Evolutionary conservation across 2,888 invertebrate genomes (phyloP), one percentile per base, ranked within the genome.

Genomic region (Isoperla grammatica): DNA sequence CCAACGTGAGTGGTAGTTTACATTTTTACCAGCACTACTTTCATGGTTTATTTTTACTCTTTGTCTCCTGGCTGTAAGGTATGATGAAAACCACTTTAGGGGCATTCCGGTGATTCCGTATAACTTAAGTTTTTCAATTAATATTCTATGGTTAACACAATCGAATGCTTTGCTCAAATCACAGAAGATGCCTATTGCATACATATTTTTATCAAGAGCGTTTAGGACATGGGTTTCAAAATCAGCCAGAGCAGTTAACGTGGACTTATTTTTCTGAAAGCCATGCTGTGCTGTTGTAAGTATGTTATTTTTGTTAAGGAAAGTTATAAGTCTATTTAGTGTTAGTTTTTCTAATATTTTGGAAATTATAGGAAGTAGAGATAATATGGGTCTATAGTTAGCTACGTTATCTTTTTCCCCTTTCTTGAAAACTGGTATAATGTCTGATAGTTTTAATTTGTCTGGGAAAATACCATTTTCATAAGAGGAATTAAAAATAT

Each of bases 141-240:
- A 46, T 17, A 59, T 46, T n/a, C 12, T n/a, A 35, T 56, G 59
- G 35, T 56, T 40, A 1, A 62, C 62, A 2, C 50, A 59, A 40
- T 62, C 62, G 39, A 62, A 62, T 9, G 62, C 62, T 39, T 62
- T 62, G 6, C 22, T 46, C 15, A 59, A 35, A 23, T 62, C 62
- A 19, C 50, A 45, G 23, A 50, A 61, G 12, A 61, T 39, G 11
- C 46, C 59, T 22, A 55, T 12, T 5, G 29, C 40, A 20, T 37
- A 40, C n/a, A 29, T 45, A 17, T 53, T 43, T 1, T 22, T 29
- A 20, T 53, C 50, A 1, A 60, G 40, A n/a, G 20, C 20, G 12
- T 46, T 42, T 35, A 11, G 29, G 22, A 61, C 40, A 23, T 42
- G 20, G 11, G 42, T 22, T 9, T 42, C 37, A 4, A 61, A 39